Conservation (phyloP, 2,113 vertebrate species). For the Actenoides hombroni region DNA sequence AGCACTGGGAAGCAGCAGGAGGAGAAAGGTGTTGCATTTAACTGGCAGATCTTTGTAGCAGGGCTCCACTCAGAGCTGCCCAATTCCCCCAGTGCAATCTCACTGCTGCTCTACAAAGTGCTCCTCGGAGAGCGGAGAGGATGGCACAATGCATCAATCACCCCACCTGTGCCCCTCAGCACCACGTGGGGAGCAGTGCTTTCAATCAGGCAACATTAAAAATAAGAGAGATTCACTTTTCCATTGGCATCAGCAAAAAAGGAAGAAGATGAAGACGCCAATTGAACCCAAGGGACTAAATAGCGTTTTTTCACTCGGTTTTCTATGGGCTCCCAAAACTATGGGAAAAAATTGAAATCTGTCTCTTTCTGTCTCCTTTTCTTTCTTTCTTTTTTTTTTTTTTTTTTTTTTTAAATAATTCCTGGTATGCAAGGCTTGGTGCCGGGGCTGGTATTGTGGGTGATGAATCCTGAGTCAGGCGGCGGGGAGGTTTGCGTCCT, state of each 20-base stretch:
- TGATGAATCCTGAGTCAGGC: slow-evolving; percentile 45
- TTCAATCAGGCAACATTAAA: slow-evolving; percentile 61
- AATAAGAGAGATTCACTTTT: slow-evolving; percentile 41
- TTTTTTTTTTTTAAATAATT: slow-evolving; percentile 10
- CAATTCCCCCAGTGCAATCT: not conserved
- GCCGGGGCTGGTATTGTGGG: not conserved
- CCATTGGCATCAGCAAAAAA: slow-evolving; percentile 31
- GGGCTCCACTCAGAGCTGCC: not conserved
- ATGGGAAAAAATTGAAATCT: slow-evolving; percentile 52
- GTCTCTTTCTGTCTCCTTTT: slow-evolving; percentile 36
- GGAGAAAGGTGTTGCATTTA: slow-evolving; percentile 31
- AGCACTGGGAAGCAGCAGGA: not conserved
- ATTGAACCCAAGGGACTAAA: slow-evolving; percentile 49
- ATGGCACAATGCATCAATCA: slow-evolving; percentile 65
- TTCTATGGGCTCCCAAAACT: slow-evolving; percentile 36
- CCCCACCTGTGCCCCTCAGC: slow-evolving; percentile 70
- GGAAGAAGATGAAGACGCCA: not conserved
- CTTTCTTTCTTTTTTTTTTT: not conserved
- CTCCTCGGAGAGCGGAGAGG: slow-evolving; percentile 22
- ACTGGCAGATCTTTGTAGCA: not conserved
- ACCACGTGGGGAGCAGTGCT: not conserved
- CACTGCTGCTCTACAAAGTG: slow-evolving; percentile 29
- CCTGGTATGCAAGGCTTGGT: slow-evolving; percentile 1
- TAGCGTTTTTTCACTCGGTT: slow-evolving; percentile 2
- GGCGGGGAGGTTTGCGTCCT: slow-evolving; percentile 33